Evolutionary conservation across 2,888 invertebrate genomes (phyloP).

Genomic region (Nipponacmea schrenckii): DNA sequence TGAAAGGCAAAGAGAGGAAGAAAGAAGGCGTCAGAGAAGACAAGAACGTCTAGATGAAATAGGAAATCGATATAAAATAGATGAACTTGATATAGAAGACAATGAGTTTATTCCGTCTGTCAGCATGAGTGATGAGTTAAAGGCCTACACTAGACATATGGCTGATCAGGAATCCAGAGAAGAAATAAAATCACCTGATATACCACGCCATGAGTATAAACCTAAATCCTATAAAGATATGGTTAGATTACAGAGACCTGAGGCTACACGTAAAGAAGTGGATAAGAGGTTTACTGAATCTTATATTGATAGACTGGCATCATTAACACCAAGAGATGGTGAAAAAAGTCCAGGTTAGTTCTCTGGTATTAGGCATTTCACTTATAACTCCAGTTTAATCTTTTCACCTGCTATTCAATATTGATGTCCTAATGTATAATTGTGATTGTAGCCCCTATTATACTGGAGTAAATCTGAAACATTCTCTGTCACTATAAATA

Average conservation of each 20-base stretch:
- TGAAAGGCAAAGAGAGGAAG: background rate
- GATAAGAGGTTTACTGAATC: conserved; percentile 25
- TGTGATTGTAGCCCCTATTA: too few species aligned
- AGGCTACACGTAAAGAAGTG: conserved; percentile 50
- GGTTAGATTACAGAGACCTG: conserved; percentile 61
- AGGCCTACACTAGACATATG: conserved; percentile 41
- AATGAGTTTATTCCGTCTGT: background rate
- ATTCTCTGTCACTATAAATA: too few species aligned
- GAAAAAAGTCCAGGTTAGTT: background rate
- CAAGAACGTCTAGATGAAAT: background rate
- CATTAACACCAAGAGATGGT: conserved; percentile 11
- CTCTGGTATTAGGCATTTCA: background rate
- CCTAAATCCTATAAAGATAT: conserved; percentile 54
- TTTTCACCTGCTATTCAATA: too few species aligned
- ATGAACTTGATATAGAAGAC: background rate
- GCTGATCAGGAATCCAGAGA: conserved; percentile 38
- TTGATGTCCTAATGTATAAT: too few species aligned
- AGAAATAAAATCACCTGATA: conserved; percentile 8
- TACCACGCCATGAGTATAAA: conserved; percentile 31
- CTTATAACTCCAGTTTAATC: too few species aligned
- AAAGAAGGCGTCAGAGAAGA: background rate
- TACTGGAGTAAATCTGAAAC: too few species aligned
- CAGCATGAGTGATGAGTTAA: conserved; percentile 32
- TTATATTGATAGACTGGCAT: conserved; percentile 22
- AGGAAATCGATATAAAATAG: background rate